These are phyloP conservation scores for Thermophis baileyi DNA, from an alignment of 2,113 vertebrate genomes.

Conservation along the genomic window DNA sequence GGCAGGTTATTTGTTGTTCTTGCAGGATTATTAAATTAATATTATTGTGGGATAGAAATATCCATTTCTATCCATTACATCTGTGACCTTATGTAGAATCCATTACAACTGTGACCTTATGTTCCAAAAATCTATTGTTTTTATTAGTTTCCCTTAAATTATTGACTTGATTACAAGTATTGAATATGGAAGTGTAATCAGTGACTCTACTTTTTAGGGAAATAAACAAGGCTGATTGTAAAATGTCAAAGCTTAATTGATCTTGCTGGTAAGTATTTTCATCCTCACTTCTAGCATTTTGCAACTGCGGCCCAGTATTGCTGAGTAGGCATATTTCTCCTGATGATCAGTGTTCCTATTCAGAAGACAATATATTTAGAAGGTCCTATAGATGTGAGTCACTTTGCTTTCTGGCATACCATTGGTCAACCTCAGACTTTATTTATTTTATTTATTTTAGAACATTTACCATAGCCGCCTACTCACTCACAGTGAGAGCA, in stretches of 20 bases:
- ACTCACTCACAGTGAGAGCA: neutral
- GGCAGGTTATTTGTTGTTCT: neutral
- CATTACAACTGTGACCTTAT: neutral
- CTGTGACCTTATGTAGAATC: neutral
- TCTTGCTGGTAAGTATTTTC: slow-evolving; percentile 49
- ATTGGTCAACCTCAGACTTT: neutral
- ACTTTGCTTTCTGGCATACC: slow-evolving; percentile 26
- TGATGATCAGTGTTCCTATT: slow-evolving; percentile 40
- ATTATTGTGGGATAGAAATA: neutral
- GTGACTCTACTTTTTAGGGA: slow-evolving; percentile 44
- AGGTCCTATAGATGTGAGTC: slow-evolving; percentile 3
- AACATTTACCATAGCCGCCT: too few relatives aligned
- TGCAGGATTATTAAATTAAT: neutral
- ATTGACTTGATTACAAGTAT: slow-evolving; percentile 40
- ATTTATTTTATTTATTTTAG: too few relatives aligned
- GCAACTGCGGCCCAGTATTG: slow-evolving; percentile 41
- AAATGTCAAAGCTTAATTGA: slow-evolving; percentile 55
- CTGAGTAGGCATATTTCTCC: slow-evolving; percentile 52
- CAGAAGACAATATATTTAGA: slow-evolving; percentile 26
- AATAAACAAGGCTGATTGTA: slow-evolving; percentile 38
- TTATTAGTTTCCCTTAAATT: slow-evolving; percentile 35
- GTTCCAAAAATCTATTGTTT: slow-evolving; percentile 5
- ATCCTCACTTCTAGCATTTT: slow-evolving; percentile 49
- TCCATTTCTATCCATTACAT: neutral
- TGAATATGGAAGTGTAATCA: slow-evolving; percentile 44